Evolutionary conservation across 2,888 invertebrate species (phyloP).

Genomic region (Temnothorax rugatulus): DNA sequence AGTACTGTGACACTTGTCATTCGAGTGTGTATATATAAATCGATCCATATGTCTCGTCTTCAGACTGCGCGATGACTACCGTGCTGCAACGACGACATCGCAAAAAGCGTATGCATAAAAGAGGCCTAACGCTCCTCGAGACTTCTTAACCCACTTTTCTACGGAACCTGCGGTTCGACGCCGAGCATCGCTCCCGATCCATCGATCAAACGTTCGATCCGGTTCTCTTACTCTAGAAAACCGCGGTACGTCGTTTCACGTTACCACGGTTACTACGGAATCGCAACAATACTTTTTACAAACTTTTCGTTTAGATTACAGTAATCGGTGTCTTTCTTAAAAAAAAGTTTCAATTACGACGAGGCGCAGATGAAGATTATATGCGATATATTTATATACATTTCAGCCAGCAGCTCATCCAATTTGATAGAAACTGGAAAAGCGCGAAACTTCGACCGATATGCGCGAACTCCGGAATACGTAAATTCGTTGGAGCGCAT

Average conservation of each 20-base stretch:
- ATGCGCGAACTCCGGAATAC: background rate
- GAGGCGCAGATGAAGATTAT: background rate
- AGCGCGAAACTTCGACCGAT: constrained; percentile 5
- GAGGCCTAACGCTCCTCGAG: constrained; percentile 46
- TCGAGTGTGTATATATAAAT: background rate
- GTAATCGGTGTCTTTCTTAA: background rate
- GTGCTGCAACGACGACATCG: constrained; percentile 1
- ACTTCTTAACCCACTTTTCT: constrained; percentile 62
- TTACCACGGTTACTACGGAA: background rate
- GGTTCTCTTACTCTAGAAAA: constrained; percentile 51
- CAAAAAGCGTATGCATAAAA: constrained; percentile 47
- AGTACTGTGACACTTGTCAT: background rate
- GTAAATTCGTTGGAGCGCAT: background rate
- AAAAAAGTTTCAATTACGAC: background rate
- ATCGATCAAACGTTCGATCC: constrained; percentile 63
- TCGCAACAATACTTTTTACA: constrained; percentile 6
- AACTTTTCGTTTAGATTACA: background rate
- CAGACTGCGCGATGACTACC: constrained; percentile 9
- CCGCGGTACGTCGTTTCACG: constrained; percentile 25
- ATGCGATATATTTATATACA: background rate
- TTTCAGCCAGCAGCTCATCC: background rate
- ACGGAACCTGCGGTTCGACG: constrained; percentile 46
- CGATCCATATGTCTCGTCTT: constrained; percentile 1
- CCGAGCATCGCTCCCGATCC: constrained; percentile 37
- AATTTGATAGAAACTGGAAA: background rate